Conservation (phyloP, 2,888 invertebrate genomes). For the Sphaerophoria taeniata region DNA sequence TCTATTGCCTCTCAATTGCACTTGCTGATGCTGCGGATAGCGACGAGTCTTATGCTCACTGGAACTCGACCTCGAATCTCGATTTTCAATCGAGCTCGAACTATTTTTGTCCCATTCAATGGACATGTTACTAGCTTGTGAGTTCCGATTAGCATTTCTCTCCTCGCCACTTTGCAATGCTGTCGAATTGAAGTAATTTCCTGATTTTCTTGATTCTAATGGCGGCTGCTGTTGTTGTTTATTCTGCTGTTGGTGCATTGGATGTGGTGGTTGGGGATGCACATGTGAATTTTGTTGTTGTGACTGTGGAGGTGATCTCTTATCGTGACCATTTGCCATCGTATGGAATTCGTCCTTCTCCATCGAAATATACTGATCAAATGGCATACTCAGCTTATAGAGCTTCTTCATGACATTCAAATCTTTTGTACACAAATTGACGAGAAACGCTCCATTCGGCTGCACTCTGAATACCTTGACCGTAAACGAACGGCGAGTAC, state of each 20-base stretch:
- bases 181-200: conserved; percentile 54
- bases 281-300: conserved; percentile 45
- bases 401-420: conserved; percentile 85
- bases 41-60: conserved; percentile 76
- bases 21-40: conserved; percentile 72
- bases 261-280: conserved; percentile 75
- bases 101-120: conserved; percentile 81
- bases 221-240: conserved; percentile 39
- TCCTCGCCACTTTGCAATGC: conserved; percentile 44
- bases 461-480: conserved; percentile 82
- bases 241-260: conserved; percentile 60
- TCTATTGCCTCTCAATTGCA: conserved; percentile 76
- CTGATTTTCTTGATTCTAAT: conserved; percentile 43
- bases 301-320: conserved; percentile 53
- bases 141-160: conserved; percentile 50
- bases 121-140: conserved; percentile 62
- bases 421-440: conserved; percentile 81
- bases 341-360: conserved; percentile 81
- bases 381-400: conserved; percentile 82
- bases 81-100: conserved; percentile 79
- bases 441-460: conserved; percentile 82
- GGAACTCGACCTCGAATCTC: conserved; percentile 77
- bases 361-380: conserved; percentile 81
- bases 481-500: conserved; percentile 80
- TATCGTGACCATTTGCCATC: conserved; percentile 56